A percentile compares a stretch with the other conserved stretches of the same genome.
Conservation (phyloP, 2,888 invertebrate species). For the Trissoscelio sp. region DNA sequence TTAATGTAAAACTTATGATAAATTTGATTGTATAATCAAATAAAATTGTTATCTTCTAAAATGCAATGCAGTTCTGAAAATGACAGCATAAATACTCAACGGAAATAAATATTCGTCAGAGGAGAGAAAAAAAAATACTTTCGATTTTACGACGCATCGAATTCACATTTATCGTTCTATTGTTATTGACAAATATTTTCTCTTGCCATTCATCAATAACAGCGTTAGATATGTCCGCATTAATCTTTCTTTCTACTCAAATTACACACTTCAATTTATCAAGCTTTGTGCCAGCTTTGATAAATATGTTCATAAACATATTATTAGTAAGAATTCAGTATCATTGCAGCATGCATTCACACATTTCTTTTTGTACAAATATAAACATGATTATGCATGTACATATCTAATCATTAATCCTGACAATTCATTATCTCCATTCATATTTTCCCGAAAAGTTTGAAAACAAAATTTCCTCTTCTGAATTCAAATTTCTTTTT, state of each 20-base stretch:
- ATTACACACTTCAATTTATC: slow-evolving; percentile 25
- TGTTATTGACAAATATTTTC: slow-evolving; percentile 41
- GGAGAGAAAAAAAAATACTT: slow-evolving; percentile 4
- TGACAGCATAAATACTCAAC: too few species aligned
- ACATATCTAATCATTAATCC: too few species aligned
- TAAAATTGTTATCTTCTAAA: too few species aligned
- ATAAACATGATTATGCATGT: too few species aligned
- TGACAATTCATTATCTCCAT: too few species aligned
- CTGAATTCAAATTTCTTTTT: too few species aligned
- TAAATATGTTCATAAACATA: slow-evolving; percentile 8
- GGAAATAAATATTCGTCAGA: neutral
- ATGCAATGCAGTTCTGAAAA: too few species aligned
- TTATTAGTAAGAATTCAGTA: neutral
- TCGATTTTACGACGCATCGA: slow-evolving; percentile 5
- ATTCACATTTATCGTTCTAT: neutral
- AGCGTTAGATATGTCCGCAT: neutral
- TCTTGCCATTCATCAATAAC: slow-evolving; percentile 31
- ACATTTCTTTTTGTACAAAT: too few species aligned
- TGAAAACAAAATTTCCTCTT: too few species aligned
- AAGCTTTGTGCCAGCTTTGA: slow-evolving; percentile 17
- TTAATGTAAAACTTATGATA: too few species aligned
- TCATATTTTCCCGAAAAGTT: too few species aligned
- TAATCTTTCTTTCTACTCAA: slow-evolving; percentile 15
- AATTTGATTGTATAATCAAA: too few species aligned
- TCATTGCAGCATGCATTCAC: neutral